Percentiles rank a stretch among this genome's conserved stretches.
These are phyloP conservation scores for Furcula furcula DNA, from an alignment of 2,888 invertebrate genomes.

Conservation along the genomic window DNA sequence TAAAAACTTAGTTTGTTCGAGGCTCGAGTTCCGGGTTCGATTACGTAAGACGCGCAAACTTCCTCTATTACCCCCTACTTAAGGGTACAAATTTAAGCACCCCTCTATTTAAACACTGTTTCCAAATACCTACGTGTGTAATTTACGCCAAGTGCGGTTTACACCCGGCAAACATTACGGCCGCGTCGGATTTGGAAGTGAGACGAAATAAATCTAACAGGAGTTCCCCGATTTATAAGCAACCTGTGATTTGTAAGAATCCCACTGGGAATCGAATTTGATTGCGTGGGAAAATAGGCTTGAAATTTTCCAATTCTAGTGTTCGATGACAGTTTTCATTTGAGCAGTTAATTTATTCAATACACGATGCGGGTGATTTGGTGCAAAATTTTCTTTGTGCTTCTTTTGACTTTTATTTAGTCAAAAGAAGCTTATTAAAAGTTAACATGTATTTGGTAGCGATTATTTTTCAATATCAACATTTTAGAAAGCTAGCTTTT, in stretches of 20 bases:
- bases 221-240: slow-evolving; percentile 66
- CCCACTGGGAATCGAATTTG: slow-evolving; percentile 57
- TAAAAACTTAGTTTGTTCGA: slow-evolving; percentile 66
- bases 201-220: slow-evolving; percentile 63
- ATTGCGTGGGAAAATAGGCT: slow-evolving; percentile 51
- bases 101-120: slow-evolving; percentile 62
- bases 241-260: slow-evolving; percentile 70
- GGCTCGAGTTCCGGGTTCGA: slow-evolving; percentile 49
- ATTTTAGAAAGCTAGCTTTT: too few species aligned
- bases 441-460: too few species aligned
- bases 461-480: too few species aligned
- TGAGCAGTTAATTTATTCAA: slow-evolving; percentile 4
- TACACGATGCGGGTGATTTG: too few species aligned
- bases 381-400: too few species aligned
- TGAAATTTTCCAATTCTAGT: slow-evolving; percentile 51
- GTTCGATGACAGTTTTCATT: slow-evolving; percentile 22
- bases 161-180: slow-evolving; percentile 43
- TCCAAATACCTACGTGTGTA: slow-evolving; percentile 63
- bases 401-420: too few species aligned
- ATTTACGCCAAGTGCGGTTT: slow-evolving; percentile 64
- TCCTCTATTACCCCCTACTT: slow-evolving; percentile 63
- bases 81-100: slow-evolving; percentile 55
- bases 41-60: slow-evolving; percentile 63
- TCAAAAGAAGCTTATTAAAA: too few species aligned
- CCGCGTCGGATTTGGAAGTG: slow-evolving; percentile 30